These are phyloP conservation scores for Panthera leo DNA, from an alignment of 2,113 vertebrate genomes.

Conservation along the genomic window DNA sequence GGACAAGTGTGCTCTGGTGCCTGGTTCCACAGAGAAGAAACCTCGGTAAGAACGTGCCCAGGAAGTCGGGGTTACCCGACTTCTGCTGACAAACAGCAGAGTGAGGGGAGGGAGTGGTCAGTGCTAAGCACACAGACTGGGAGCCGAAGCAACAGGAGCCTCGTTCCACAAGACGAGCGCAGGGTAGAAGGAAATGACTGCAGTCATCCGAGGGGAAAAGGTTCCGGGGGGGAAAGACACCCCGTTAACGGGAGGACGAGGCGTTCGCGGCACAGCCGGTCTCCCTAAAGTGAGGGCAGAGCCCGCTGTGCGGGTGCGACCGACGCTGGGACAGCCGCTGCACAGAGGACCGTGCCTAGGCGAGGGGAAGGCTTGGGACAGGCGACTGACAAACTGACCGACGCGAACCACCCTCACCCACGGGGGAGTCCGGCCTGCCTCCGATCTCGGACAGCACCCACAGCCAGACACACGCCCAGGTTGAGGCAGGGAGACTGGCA, in stretches of 20 bases:
- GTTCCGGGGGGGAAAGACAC: background rate
- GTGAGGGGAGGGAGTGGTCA: background rate
- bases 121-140: background rate
- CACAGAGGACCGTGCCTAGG: no score
- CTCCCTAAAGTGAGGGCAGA: background rate
- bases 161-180: background rate
- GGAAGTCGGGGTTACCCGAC: background rate
- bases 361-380: background rate
- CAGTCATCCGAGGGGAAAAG: background rate
- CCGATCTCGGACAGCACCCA: background rate
- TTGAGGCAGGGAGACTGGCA: background rate
- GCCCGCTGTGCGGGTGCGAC: background rate
- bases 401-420: background rate
- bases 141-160: no score
- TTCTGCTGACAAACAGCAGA: background rate
- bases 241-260: background rate
- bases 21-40: background rate
- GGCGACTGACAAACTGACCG: background rate
- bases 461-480: background rate
- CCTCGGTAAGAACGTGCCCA: no score
- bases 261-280: accelerated
- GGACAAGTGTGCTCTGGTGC: background rate
- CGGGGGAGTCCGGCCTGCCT: background rate
- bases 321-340: accelerated
- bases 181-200: background rate